Evolutionary conservation across 35 echinoderm and acorn worm genomes (phyloP).

Genomic region (Heliocidaris erythrogramma): DNA sequence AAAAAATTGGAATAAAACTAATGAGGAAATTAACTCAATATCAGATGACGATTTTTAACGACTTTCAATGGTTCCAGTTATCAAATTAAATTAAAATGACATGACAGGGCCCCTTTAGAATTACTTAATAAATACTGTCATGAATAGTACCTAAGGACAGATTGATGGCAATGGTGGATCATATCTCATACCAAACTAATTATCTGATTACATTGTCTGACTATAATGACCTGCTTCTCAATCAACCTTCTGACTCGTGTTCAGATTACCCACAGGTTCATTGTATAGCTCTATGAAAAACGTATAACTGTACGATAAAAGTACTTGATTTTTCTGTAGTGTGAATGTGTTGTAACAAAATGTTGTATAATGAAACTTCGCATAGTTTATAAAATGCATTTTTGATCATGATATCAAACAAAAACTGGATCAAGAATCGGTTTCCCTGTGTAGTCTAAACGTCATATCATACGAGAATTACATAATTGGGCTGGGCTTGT

Average conservation of each 20-base stretch:
- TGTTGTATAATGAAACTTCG: too few relatives aligned
- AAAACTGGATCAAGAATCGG: too few relatives aligned
- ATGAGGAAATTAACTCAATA: background rate
- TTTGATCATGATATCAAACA: too few relatives aligned
- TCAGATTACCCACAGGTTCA: background rate
- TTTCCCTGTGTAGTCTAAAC: too few relatives aligned
- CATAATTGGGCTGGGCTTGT: too few relatives aligned
- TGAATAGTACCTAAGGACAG: background rate
- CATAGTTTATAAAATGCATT: too few relatives aligned
- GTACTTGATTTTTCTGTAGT: too few relatives aligned
- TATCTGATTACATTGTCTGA: background rate
- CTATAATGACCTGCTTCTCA: background rate
- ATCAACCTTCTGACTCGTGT: background rate
- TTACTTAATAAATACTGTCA: background rate
- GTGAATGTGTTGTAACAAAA: too few relatives aligned
- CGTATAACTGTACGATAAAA: too few relatives aligned
- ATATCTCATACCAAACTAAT: constrained; percentile 5
- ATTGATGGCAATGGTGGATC: background rate
- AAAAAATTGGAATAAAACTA: background rate
- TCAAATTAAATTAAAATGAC: background rate
- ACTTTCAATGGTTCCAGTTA: background rate
- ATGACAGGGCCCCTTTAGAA: background rate
- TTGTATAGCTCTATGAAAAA: too few relatives aligned
- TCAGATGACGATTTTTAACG: background rate
- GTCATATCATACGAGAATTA: too few relatives aligned